Conservation (phyloP, 2,113 vertebrate species). For the Dasypus novemcinctus region DNA sequence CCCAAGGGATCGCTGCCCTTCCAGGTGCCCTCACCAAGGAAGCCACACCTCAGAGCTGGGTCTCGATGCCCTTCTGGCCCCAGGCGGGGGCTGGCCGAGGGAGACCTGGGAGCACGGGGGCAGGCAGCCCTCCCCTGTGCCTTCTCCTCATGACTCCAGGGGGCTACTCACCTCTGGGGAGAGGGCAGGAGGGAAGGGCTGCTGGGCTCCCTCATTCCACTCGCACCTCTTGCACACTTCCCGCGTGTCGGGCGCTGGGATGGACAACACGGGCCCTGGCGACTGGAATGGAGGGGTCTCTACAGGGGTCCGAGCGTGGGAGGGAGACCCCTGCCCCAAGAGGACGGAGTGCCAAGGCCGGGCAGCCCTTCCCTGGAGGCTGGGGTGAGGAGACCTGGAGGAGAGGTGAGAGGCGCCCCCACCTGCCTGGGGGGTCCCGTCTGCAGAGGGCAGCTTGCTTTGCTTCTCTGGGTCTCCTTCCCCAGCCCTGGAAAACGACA, state of each 20-base stretch:
- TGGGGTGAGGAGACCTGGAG: background rate
- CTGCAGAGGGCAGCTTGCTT: background rate
- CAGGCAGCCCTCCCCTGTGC: background rate
- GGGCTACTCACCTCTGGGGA: background rate
- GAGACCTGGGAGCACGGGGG: background rate
- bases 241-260: background rate
- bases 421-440: background rate
- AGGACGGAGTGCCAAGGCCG: background rate
- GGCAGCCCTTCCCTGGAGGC: background rate
- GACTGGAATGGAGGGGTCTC: background rate
- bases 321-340: background rate
- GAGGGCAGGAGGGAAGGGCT: background rate
- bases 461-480: background rate
- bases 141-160: background rate
- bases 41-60: background rate
- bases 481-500: background rate
- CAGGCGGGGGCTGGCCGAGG: background rate
- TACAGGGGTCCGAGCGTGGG: background rate
- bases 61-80: background rate
- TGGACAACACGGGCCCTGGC: background rate
- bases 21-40: background rate
- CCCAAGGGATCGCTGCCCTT: background rate
- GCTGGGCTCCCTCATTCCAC: background rate
- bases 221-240: background rate
- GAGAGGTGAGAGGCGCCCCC: background rate